Conservation (phyloP, 2,113 vertebrate species). For the Psilopogon haemacephalus region DNA sequence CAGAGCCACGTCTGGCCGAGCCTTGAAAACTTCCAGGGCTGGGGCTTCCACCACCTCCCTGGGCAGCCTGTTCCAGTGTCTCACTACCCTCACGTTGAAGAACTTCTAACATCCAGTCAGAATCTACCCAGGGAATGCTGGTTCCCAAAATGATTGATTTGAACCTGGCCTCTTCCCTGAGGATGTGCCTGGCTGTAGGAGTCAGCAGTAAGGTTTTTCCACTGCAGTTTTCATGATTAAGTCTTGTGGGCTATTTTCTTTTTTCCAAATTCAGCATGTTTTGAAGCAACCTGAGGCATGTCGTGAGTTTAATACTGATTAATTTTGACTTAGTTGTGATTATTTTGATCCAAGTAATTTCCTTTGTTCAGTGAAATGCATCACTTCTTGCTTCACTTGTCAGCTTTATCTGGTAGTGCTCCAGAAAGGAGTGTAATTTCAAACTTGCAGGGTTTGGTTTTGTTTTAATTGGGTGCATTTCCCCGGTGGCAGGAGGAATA, state of each 20-base stretch:
- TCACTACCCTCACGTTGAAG: too few relatives aligned
- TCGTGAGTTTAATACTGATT: fast-evolving
- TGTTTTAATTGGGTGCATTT: background rate
- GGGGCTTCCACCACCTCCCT: too few relatives aligned
- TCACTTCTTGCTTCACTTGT: background rate
- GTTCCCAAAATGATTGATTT: background rate
- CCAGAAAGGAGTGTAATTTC: background rate
- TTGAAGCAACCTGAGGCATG: background rate
- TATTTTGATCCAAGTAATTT: background rate
- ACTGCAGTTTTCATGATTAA: background rate
- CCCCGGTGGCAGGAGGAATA: background rate
- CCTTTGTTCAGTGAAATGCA: background rate
- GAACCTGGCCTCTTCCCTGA: background rate
- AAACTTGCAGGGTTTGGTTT: background rate
- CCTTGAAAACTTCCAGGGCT: too few relatives aligned
- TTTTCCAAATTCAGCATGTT: background rate
- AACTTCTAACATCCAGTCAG: too few relatives aligned
- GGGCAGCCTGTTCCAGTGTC: too few relatives aligned
- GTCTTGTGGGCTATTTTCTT: background rate
- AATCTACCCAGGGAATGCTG: background rate
- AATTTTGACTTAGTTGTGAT: background rate
- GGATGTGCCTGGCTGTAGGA: background rate
- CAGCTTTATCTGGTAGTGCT: background rate
- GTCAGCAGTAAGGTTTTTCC: background rate
- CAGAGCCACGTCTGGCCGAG: too few relatives aligned